Evolutionary conservation across 2,113 vertebrate species (phyloP).

Genomic region (Tetraodon nigroviridis): DNA sequence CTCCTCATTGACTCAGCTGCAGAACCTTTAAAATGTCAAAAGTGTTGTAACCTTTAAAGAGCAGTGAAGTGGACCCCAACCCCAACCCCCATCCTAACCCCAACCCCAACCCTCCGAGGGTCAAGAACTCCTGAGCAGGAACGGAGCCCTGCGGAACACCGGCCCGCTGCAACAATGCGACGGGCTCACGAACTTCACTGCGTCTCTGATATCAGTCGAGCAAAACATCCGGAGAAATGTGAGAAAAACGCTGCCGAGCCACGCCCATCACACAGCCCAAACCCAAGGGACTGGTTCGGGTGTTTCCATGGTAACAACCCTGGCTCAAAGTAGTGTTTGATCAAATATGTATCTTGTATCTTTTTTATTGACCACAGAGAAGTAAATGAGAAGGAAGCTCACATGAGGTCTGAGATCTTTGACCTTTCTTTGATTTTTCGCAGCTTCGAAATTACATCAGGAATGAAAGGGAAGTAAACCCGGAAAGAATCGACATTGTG

Average conservation of each 20-base stretch:
- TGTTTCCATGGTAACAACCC: not conserved
- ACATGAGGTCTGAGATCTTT: too few species aligned
- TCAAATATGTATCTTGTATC: too few species aligned
- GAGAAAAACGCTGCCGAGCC: not conserved
- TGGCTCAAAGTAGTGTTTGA: too few species aligned
- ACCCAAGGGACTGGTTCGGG: not conserved
- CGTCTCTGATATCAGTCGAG: slow-evolving; percentile 20
- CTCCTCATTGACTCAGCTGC: not conserved
- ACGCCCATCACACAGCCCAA: not conserved
- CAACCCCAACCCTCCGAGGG: slow-evolving; percentile 33
- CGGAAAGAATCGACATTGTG: too few species aligned
- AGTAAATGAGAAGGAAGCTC: too few species aligned
- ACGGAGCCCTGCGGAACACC: slow-evolving; percentile 38
- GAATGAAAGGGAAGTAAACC: too few species aligned
- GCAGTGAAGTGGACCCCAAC: not conserved
- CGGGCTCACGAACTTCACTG: slow-evolving; percentile 13
- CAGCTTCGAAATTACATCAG: too few species aligned
- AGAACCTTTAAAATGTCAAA: too few species aligned
- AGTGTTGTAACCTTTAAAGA: not conserved
- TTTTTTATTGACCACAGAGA: too few species aligned
- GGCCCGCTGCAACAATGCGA: slow-evolving; percentile 34
- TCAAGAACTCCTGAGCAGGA: slow-evolving; percentile 36
- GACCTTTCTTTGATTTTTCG: too few species aligned
- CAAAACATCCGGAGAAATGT: not conserved
- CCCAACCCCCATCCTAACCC: too few species aligned